These are phyloP conservation scores for Lasioglossum lativentre DNA, from an alignment of 2,888 invertebrate genomes.

Conservation along the genomic window DNA sequence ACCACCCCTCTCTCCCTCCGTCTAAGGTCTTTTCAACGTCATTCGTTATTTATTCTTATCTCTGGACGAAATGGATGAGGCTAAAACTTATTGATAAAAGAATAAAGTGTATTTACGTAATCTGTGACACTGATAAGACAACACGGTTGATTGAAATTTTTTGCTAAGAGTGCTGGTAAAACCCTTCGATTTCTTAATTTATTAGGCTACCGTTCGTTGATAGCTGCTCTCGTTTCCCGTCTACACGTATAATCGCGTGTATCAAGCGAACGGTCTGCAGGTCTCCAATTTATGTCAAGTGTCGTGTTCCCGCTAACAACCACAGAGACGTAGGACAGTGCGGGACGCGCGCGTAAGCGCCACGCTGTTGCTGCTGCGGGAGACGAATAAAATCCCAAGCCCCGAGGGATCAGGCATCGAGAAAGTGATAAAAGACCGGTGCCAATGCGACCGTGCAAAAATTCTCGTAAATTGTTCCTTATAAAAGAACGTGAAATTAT, in stretches of 20 bases:
- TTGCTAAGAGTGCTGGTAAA: neutral
- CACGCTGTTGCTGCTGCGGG: neutral
- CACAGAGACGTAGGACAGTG: conserved; percentile 2
- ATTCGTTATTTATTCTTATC: too few species aligned
- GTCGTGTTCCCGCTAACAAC: conserved; percentile 49
- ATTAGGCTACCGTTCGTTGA: conserved; percentile 24
- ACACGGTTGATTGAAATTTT: neutral
- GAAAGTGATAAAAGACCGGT: conserved; percentile 54
- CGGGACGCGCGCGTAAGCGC: conserved; percentile 12
- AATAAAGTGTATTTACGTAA: too few species aligned
- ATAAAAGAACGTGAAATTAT: conserved; percentile 49
- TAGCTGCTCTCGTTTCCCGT: conserved; percentile 1
- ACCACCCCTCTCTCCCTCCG: too few species aligned
- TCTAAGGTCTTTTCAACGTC: too few species aligned
- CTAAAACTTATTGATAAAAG: too few species aligned
- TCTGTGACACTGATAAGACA: too few species aligned
- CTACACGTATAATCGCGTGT: conserved; percentile 19
- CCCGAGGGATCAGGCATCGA: conserved; percentile 34
- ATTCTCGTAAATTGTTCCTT: conserved; percentile 57
- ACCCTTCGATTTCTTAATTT: neutral
- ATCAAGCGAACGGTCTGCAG: conserved; percentile 18
- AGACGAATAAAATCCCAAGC: conserved; percentile 21
- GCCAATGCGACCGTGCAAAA: conserved; percentile 41
- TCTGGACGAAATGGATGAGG: too few species aligned
- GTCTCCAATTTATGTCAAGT: conserved; percentile 37